These are phyloP conservation scores for Apostichopus californicus DNA, from an alignment of 35 echinoderm and acorn worm species.

Conservation along the genomic window DNA sequence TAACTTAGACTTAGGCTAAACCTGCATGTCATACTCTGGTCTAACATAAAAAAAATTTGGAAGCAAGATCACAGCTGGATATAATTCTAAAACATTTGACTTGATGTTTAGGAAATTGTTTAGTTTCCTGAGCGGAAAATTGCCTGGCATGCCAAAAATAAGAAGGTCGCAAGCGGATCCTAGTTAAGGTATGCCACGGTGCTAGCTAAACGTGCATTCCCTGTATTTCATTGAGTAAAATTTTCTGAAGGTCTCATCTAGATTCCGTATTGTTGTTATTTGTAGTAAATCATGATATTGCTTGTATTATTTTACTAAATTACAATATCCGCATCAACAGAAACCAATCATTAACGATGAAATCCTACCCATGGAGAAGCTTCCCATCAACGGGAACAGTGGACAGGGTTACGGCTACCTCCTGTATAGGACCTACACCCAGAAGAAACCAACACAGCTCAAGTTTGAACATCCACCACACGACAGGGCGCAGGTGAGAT, in stretches of 20 bases:
- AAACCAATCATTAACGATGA: constrained; percentile 70
- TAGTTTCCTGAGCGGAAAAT: no score
- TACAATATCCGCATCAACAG: constrained; percentile 2
- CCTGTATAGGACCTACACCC: constrained; percentile 71
- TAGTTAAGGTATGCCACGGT: background rate
- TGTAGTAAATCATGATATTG: no score
- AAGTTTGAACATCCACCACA: constrained; percentile 66
- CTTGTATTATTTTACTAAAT: no score
- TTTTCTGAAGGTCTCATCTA: background rate
- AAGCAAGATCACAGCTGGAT: no score
- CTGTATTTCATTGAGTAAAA: background rate
- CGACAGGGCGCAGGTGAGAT: constrained; percentile 89
- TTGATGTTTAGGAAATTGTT: no score
- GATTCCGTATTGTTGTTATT: background rate
- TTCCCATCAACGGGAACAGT: constrained; percentile 93
- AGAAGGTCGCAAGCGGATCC: no score
- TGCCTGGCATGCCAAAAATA: no score
- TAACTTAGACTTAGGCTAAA: no score
- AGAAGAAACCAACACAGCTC: constrained; percentile 64
- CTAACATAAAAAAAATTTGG: no score
- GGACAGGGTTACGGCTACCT: constrained; percentile 93
- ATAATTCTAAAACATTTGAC: no score
- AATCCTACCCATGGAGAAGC: constrained; percentile 82
- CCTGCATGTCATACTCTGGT: no score
- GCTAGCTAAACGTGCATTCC: background rate